Evolutionary conservation across 2,888 invertebrate genomes (phyloP).

Genomic region (Phortica magna): DNA sequence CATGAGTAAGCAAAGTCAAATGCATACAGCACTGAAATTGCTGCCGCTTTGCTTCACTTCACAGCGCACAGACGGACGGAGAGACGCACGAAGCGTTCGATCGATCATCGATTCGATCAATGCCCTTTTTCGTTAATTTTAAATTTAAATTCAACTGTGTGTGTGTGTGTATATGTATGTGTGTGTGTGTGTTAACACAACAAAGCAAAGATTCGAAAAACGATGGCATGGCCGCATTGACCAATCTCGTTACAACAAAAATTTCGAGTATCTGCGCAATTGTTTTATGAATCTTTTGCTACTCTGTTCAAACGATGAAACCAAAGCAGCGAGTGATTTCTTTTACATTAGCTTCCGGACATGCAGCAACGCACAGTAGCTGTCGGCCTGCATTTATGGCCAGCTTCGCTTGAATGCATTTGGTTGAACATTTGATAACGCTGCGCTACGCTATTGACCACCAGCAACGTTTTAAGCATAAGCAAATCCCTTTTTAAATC

Average conservation of each 20-base stretch:
- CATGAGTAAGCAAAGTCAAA: background rate
- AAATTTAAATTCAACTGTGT: slow-evolving; percentile 26
- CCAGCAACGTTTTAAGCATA: background rate
- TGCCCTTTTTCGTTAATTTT: slow-evolving; percentile 55
- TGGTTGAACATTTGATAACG: background rate
- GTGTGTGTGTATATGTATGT: too few species aligned
- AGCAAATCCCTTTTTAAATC: slow-evolving; percentile 30
- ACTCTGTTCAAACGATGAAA: background rate
- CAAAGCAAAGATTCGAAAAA: background rate
- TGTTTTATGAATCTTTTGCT: background rate
- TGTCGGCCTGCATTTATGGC: slow-evolving; percentile 11
- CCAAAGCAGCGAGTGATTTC: background rate
- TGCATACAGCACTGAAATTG: background rate
- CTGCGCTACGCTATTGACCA: slow-evolving; percentile 11
- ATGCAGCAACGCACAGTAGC: slow-evolving; percentile 12
- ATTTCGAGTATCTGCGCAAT: slow-evolving; percentile 12
- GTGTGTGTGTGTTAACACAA: background rate
- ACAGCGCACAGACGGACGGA: background rate
- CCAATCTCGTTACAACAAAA: background rate
- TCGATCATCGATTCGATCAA: slow-evolving; percentile 45
- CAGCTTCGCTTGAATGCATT: slow-evolving; percentile 28
- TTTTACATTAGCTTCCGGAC: slow-evolving; percentile 14
- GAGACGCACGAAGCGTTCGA: background rate
- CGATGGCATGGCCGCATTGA: background rate
- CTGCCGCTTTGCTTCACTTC: slow-evolving; percentile 1